These are phyloP conservation scores for Suricata suricatta DNA, from an alignment of 2,113 vertebrate genomes.

Conservation along the genomic window DNA sequence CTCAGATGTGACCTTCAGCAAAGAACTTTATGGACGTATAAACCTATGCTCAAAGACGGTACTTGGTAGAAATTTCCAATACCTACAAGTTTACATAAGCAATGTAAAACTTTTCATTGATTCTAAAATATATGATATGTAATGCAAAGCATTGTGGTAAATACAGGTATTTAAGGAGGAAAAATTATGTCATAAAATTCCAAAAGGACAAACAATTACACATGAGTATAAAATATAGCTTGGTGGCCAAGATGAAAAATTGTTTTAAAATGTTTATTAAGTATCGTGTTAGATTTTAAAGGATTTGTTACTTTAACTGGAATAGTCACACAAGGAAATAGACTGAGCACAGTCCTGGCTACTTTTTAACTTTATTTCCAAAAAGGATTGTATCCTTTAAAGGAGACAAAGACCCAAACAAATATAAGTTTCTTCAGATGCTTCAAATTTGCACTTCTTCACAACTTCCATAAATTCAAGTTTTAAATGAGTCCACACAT, in stretches of 20 bases:
- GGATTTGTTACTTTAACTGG: background rate
- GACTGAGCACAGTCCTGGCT: background rate
- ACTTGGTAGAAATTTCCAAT: background rate
- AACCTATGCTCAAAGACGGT: background rate
- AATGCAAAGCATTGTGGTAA: background rate
- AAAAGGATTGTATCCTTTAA: constrained; percentile 59
- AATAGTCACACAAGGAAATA: background rate
- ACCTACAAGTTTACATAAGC: background rate
- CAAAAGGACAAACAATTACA: background rate
- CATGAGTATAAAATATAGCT: background rate
- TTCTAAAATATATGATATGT: background rate
- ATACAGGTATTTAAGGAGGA: background rate
- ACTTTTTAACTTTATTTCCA: constrained; percentile 45
- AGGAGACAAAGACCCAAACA: constrained; percentile 39
- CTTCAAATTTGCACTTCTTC: constrained; percentile 60
- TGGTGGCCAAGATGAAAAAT: background rate
- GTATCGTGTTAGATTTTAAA: background rate
- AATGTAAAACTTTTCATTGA: background rate
- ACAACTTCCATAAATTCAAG: constrained; percentile 52
- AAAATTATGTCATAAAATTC: background rate
- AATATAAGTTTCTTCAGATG: constrained; percentile 42
- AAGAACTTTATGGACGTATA: background rate
- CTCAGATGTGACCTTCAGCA: background rate
- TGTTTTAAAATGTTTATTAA: background rate
- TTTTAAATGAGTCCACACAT: constrained; percentile 60